These are phyloP conservation scores for Epicauta chinensis DNA, from an alignment of 1,140 invertebrate genomes.

Conservation along the genomic window DNA sequence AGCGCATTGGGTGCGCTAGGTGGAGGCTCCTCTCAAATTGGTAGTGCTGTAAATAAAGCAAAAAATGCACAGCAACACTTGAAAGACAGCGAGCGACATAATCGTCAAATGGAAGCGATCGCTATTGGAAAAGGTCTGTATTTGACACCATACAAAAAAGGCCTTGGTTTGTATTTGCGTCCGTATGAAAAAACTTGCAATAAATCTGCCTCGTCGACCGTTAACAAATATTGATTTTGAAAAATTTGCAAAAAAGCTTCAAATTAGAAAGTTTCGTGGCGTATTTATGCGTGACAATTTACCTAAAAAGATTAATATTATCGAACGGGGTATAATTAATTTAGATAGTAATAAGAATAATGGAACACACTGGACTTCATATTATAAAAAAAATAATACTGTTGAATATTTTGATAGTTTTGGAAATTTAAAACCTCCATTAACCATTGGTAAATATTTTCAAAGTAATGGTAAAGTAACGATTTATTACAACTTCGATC, in stretches of 20 bases:
- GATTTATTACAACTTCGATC: constrained; percentile 20
- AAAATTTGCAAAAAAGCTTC: constrained; percentile 20
- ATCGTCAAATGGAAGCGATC: constrained; percentile 35
- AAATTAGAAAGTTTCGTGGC: constrained; percentile 36
- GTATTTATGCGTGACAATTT: constrained; percentile 37
- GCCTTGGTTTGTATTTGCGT: constrained; percentile 27
- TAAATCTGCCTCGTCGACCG: constrained; percentile 22
- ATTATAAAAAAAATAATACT: too few species aligned
- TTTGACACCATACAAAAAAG: constrained; percentile 38
- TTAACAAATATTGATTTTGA: constrained; percentile 30
- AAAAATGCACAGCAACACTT: constrained; percentile 31
- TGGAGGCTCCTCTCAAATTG: constrained; percentile 34
- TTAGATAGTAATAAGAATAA: too few species aligned
- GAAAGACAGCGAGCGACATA: constrained; percentile 34
- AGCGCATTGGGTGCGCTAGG: constrained; percentile 34
- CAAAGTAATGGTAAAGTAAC: not conserved
- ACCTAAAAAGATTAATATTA: constrained; percentile 23
- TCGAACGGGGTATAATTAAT: constrained; percentile 39
- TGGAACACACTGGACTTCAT: too few species aligned
- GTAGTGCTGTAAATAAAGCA: constrained; percentile 36
- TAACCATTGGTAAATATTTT: constrained; percentile 18
- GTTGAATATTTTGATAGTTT: too few species aligned
- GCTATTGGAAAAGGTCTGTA: constrained; percentile 37
- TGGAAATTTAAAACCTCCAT: constrained; percentile 19
- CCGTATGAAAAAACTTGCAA: constrained; percentile 12